Conservation (phyloP, 2,797 vertebrate genomes). For the Sebastes umbrosus region DNA sequence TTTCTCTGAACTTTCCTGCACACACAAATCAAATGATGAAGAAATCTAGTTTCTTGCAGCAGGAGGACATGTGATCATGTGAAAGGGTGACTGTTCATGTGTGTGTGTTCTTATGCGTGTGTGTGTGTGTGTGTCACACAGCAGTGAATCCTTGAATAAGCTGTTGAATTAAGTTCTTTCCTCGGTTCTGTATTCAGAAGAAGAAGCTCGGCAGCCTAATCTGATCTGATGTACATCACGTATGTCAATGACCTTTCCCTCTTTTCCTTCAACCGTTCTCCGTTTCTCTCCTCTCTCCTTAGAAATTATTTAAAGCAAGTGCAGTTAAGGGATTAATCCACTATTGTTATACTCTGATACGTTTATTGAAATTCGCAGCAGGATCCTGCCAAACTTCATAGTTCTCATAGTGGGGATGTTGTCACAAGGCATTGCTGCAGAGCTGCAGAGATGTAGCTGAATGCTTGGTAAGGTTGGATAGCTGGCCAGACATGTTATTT, state of each 20-base stretch:
- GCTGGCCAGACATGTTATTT: neutral
- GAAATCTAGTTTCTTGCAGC: neutral
- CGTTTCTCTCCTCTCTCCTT: conserved; percentile 27
- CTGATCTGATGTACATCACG: conserved; percentile 33
- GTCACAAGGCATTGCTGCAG: conserved; percentile 1
- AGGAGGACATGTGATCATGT: neutral
- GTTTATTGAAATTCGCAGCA: conserved; percentile 38
- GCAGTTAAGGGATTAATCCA: conserved; percentile 82
- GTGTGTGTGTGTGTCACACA: neutral
- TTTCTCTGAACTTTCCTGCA: neutral
- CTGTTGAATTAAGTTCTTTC: neutral
- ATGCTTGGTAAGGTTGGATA: conserved; percentile 1
- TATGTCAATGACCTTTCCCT: conserved; percentile 30
- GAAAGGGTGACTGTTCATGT: neutral
- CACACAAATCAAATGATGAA: neutral
- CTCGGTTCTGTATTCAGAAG: conserved; percentile 29
- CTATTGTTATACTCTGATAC: conserved; percentile 27
- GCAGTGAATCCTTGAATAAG: neutral
- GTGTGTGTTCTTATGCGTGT: neutral
- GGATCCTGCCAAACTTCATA: conserved; percentile 16
- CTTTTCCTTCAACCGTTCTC: neutral
- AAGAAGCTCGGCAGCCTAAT: conserved; percentile 6
- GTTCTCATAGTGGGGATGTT: neutral
- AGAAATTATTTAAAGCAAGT: conserved; percentile 85
- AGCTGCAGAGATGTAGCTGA: conserved; percentile 8